Evolutionary conservation across 2,113 vertebrate genomes (phyloP).

Genomic region (Poeciliopsis turrubarensis): DNA sequence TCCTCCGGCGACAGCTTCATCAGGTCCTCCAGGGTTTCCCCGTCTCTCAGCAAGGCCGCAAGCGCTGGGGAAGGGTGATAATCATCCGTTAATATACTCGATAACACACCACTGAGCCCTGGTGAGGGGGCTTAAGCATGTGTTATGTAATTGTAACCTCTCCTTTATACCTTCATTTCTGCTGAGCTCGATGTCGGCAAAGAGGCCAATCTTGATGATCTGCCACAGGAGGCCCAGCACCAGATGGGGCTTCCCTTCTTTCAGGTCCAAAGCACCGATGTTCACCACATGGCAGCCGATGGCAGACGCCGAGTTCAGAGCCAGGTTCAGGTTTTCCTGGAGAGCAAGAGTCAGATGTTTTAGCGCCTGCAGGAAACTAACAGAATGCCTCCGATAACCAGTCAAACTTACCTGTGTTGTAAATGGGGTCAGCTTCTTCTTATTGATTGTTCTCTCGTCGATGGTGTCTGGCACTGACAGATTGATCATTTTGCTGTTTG

Average conservation of each 20-base stretch:
- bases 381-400: not conserved
- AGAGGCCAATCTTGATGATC: conserved; percentile 96
- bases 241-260: conserved; percentile 93
- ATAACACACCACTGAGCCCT: conserved; percentile 12
- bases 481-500: conserved; percentile 95
- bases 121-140: conserved; percentile 1
- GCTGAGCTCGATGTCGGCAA: conserved; percentile 95
- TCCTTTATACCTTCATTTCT: conserved; percentile 91
- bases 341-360: not conserved
- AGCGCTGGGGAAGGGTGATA: conserved; percentile 78
- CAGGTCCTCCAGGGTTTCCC: conserved; percentile 95
- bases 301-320: conserved; percentile 94
- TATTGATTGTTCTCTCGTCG: conserved; percentile 96
- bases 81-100: conserved; percentile 29
- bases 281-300: conserved; percentile 98
- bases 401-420: conserved; percentile 86
- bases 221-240: conserved; percentile 96
- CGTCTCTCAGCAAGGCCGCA: conserved; percentile 93
- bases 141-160: not conserved
- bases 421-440: conserved; percentile 94
- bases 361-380: not conserved
- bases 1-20: conserved; percentile 98
- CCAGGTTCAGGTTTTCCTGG: conserved; percentile 96
- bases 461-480: conserved; percentile 96
- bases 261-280: conserved; percentile 94